Percentiles rank a stretch among this genome's conserved stretches.
These are phyloP conservation scores for Stomatorhinus walkeri DNA, from an alignment of 2,797 vertebrate species.

Conservation along the genomic window DNA sequence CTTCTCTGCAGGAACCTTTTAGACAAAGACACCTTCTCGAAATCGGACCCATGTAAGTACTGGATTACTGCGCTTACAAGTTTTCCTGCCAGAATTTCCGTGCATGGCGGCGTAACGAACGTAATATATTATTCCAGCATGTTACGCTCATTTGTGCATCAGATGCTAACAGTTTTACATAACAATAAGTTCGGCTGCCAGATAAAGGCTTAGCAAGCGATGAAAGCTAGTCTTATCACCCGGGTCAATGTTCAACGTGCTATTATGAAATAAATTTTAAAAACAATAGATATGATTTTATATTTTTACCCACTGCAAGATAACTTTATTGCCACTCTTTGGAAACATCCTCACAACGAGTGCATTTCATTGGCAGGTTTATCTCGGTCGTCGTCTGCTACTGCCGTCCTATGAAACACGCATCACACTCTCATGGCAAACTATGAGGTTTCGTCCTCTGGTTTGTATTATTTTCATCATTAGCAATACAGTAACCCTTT, in stretches of 20 bases:
- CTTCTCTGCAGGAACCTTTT: conserved; percentile 72
- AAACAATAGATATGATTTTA: background rate
- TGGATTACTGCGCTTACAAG: background rate
- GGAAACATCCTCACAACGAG: background rate
- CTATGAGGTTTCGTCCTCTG: background rate
- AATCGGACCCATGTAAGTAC: conserved; percentile 88
- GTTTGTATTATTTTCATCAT: background rate
- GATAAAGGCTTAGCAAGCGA: background rate
- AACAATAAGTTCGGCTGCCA: background rate
- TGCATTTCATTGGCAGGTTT: background rate
- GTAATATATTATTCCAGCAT: background rate
- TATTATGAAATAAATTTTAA: background rate
- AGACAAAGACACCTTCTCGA: conserved; percentile 96
- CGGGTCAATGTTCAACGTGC: background rate
- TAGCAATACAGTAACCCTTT: background rate
- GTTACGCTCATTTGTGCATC: background rate
- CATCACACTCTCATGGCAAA: background rate
- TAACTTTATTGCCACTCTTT: background rate
- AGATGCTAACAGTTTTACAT: background rate
- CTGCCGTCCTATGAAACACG: background rate
- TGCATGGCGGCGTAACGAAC: background rate
- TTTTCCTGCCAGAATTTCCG: background rate
- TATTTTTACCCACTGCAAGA: background rate
- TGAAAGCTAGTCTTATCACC: background rate
- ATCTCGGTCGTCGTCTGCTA: background rate